Evolutionary conservation across 2,113 vertebrate species (phyloP).

Genomic region (Apaloderma vittatum): DNA sequence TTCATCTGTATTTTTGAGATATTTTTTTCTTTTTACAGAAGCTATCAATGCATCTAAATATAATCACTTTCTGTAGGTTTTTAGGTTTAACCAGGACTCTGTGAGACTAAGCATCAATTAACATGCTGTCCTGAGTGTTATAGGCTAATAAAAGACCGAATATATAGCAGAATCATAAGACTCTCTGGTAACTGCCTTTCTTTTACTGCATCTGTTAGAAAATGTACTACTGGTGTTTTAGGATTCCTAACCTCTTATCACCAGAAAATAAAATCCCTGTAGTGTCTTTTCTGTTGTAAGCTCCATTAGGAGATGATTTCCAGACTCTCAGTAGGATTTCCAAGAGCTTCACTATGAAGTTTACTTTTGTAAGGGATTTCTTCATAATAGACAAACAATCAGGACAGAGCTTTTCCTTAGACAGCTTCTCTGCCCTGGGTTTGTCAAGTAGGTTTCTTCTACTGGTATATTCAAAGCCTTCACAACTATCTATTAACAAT

Average conservation of each 20-base stretch:
- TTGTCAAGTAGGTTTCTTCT: neutral
- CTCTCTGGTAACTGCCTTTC: slow-evolving; percentile 6
- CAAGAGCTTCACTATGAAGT: slow-evolving; percentile 17
- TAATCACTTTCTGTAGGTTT: slow-evolving; percentile 29
- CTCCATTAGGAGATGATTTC: slow-evolving; percentile 50
- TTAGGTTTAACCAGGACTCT: slow-evolving; percentile 7
- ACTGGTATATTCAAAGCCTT: neutral
- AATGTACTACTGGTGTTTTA: slow-evolving; percentile 21
- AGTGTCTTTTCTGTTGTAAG: slow-evolving; percentile 8
- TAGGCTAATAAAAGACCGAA: slow-evolving; percentile 38
- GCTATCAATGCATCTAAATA: slow-evolving; percentile 45
- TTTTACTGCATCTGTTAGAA: slow-evolving; percentile 6
- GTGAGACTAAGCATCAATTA: slow-evolving; percentile 60
- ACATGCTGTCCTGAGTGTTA: slow-evolving; percentile 39
- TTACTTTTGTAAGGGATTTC: slow-evolving; percentile 23
- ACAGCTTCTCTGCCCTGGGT: neutral
- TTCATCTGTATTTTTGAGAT: slow-evolving; percentile 26
- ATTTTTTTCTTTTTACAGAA: slow-evolving; percentile 37
- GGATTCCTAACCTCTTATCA: slow-evolving; percentile 15
- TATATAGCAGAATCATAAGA: slow-evolving; percentile 19
- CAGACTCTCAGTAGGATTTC: slow-evolving; percentile 39
- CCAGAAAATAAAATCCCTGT: slow-evolving; percentile 19
- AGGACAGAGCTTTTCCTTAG: slow-evolving; percentile 3
- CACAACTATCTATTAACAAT: neutral
- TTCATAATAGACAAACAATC: slow-evolving; percentile 14